Percentiles rank a stretch among this genome's conserved stretches.
Evolutionary conservation across 2,888 invertebrate species (phyloP).

Genomic region (Harmothoe impar): DNA sequence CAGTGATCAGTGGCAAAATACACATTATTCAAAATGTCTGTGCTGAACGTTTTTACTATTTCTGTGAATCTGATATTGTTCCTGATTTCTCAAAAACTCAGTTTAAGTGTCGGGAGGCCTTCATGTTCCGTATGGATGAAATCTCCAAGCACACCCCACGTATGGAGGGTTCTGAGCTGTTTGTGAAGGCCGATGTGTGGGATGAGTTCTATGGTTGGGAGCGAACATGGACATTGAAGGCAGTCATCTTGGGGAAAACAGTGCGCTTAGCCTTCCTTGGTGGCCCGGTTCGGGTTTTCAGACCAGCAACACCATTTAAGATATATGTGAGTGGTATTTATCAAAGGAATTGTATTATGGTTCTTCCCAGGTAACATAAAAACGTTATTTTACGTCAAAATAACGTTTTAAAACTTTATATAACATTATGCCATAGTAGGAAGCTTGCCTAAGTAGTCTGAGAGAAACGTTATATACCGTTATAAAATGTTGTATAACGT

Average conservation of each 20-base stretch:
- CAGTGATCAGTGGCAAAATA: no score
- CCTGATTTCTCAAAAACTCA: slow-evolving; percentile 17
- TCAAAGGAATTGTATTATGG: no score
- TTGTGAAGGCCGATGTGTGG: slow-evolving; percentile 78
- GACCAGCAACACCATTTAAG: slow-evolving; percentile 95
- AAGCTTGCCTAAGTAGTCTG: no score
- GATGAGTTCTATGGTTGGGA: slow-evolving; percentile 78
- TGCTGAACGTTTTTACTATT: no score
- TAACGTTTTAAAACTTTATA: no score
- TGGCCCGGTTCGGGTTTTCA: slow-evolving; percentile 95
- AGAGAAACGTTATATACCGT: no score
- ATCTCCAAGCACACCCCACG: not conserved
- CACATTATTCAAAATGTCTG: no score
- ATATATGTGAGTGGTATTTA: slow-evolving; percentile 91
- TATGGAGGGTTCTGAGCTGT: slow-evolving; percentile 75
- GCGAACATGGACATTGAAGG: slow-evolving; percentile 90
- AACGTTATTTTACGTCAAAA: no score
- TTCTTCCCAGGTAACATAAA: no score
- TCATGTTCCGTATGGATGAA: slow-evolving; percentile 62
- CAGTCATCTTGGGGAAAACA: slow-evolving; percentile 93
- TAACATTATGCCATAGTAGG: no score
- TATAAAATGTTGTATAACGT: no score
- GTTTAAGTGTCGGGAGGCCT: slow-evolving; percentile 63
- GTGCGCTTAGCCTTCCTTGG: slow-evolving; percentile 93
- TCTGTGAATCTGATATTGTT: no score